Conservation (phyloP, 2,797 vertebrate genomes). For the Enteromius treurensis region DNA sequence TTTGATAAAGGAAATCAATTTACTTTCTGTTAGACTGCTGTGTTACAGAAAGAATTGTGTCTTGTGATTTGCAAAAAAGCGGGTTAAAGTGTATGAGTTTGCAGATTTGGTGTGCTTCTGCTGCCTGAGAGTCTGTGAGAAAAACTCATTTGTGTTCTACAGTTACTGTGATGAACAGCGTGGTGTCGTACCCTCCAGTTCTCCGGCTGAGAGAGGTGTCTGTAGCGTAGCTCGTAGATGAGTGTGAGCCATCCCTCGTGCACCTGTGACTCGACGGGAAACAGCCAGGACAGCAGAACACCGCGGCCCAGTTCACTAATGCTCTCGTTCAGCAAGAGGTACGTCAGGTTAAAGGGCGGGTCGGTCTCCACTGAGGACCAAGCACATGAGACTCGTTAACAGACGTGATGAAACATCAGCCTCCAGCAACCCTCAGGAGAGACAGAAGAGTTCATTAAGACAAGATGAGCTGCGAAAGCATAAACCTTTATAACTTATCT, state of each 20-base stretch:
- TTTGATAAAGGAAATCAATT: no score
- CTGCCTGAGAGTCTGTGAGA: no score
- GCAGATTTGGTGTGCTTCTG: no score
- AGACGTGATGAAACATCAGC: background rate
- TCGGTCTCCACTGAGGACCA: slow-evolving; percentile 75
- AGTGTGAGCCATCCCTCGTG: slow-evolving; percentile 80
- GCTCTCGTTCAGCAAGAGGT: slow-evolving; percentile 64
- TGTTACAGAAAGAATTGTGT: no score
- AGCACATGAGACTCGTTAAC: background rate
- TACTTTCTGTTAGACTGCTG: no score
- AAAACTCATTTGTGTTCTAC: background rate
- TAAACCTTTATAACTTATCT: background rate
- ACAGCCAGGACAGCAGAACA: slow-evolving; percentile 71
- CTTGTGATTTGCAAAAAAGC: no score
- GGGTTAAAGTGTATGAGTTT: no score
- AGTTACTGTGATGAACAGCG: background rate
- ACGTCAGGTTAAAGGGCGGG: slow-evolving; percentile 76
- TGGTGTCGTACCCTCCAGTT: slow-evolving; percentile 76
- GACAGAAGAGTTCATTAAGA: background rate
- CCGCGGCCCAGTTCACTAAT: slow-evolving; percentile 67
- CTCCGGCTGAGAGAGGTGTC: slow-evolving; percentile 60
- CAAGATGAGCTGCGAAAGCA: background rate
- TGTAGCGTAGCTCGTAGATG: slow-evolving; percentile 77
- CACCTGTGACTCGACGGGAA: slow-evolving; percentile 71
- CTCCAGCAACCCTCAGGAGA: background rate